These are phyloP conservation scores for Bombus difficillimus DNA, from an alignment of 1,140 invertebrate species.

Conservation along the genomic window DNA sequence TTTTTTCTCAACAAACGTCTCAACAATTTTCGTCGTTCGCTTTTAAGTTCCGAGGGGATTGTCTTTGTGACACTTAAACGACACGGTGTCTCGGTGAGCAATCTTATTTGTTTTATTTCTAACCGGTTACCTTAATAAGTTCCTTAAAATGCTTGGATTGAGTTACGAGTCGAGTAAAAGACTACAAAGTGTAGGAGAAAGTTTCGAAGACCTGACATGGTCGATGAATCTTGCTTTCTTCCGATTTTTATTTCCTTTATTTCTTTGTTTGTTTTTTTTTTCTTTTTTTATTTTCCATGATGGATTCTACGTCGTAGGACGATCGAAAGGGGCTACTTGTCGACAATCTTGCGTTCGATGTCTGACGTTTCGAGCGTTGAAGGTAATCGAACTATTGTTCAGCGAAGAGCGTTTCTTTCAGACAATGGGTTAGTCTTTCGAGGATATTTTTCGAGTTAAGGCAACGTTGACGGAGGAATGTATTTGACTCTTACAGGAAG, in stretches of 20 bases:
- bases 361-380: not conserved
- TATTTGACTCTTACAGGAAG: not conserved
- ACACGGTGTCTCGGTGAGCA: conserved; percentile 62
- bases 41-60: conserved; percentile 56
- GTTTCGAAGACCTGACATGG: not conserved
- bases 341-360: conserved; percentile 15
- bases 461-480: not conserved
- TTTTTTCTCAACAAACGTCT: not conserved
- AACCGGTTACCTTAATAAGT: conserved; percentile 57
- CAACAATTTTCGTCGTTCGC: conserved; percentile 16
- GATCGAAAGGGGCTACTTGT: conserved; percentile 29
- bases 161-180: conserved; percentile 38
- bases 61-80: conserved; percentile 63
- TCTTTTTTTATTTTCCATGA: too few species aligned
- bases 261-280: not conserved
- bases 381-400: conserved; percentile 7
- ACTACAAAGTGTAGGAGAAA: conserved; percentile 29
- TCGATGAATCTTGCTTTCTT: not conserved
- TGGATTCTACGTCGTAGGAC: too few species aligned
- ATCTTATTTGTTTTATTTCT: conserved; percentile 59
- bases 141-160: conserved; percentile 55
- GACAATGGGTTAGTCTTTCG: not conserved
- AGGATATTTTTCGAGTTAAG: not conserved
- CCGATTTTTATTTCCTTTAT: not conserved
- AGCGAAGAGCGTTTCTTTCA: not conserved